Conservation (phyloP, 2,113 vertebrate genomes). For the Oriolus oriolus region DNA sequence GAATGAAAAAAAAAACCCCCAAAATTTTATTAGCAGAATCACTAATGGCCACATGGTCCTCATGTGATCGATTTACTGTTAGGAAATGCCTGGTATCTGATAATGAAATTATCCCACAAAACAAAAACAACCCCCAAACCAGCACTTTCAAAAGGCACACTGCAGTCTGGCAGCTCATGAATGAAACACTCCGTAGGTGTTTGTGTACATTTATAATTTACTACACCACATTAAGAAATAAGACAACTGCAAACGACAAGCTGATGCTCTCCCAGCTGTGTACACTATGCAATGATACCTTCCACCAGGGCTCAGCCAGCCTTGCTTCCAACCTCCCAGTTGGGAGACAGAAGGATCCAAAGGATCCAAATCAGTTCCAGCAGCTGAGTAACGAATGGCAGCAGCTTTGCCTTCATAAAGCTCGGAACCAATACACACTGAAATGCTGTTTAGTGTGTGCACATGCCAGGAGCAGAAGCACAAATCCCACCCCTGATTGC, state of each 20-base stretch:
- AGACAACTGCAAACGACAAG: background rate
- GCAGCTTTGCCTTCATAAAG: background rate
- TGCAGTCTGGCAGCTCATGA: constrained; percentile 10
- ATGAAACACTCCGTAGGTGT: constrained; percentile 1
- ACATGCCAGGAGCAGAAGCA: background rate
- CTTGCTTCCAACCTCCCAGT: background rate
- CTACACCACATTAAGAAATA: background rate
- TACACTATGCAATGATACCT: background rate
- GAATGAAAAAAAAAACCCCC: background rate
- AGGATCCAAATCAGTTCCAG: background rate
- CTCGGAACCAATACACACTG: background rate
- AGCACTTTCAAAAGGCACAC: background rate
- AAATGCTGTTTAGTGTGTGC: background rate
- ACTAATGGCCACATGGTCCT: background rate
- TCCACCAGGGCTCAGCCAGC: background rate
- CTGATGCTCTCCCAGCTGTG: background rate
- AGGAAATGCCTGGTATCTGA: background rate
- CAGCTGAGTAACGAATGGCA: background rate
- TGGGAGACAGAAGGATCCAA: background rate
- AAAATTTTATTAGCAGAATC: background rate
- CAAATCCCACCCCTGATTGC: background rate
- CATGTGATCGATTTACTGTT: background rate
- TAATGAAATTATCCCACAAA: background rate
- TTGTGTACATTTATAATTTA: constrained; percentile 44
- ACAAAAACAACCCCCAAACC: background rate